phyloP scores from a whole-genome alignment of 2,888 invertebrate species.

The Leucoma salicis region DNA sequence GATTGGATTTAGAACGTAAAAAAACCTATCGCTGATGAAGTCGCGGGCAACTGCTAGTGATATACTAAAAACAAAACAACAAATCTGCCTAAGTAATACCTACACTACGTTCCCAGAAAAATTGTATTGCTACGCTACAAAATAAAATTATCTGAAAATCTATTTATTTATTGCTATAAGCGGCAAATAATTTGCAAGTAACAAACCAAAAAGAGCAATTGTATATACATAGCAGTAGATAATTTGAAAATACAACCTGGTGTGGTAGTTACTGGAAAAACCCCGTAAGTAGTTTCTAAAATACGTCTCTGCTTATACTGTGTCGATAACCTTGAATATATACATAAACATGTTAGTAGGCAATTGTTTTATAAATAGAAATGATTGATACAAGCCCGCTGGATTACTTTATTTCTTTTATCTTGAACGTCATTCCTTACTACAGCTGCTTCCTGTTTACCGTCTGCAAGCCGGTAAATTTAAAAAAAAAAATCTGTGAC shows the following conservation, averaged over 20 bases:
- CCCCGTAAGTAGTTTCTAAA: not conserved
- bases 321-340: not conserved
- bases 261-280: not conserved
- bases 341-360: not conserved
- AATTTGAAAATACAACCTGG: not conserved
- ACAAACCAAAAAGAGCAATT: not conserved
- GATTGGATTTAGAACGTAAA: too few species aligned
- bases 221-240: slow-evolving; percentile 1
- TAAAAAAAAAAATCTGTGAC: too few species aligned
- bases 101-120: too few species aligned
- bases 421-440: not conserved
- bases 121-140: too few species aligned
- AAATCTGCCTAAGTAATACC: too few species aligned
- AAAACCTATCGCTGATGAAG: too few species aligned
- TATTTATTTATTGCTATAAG: too few species aligned
- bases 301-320: not conserved
- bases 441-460: too few species aligned
- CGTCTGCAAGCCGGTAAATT: too few species aligned
- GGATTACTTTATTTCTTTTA: not conserved
- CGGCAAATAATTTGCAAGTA: not conserved
- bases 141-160: too few species aligned
- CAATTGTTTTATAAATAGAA: not conserved
- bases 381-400: not conserved
- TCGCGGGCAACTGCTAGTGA: too few species aligned
- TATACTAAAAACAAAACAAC: too few species aligned